A percentile compares a stretch with the other conserved stretches of the same genome.
These are phyloP conservation scores for Drosophila setosimentum DNA, from an alignment of 2,888 invertebrate species.

Conservation along the genomic window DNA sequence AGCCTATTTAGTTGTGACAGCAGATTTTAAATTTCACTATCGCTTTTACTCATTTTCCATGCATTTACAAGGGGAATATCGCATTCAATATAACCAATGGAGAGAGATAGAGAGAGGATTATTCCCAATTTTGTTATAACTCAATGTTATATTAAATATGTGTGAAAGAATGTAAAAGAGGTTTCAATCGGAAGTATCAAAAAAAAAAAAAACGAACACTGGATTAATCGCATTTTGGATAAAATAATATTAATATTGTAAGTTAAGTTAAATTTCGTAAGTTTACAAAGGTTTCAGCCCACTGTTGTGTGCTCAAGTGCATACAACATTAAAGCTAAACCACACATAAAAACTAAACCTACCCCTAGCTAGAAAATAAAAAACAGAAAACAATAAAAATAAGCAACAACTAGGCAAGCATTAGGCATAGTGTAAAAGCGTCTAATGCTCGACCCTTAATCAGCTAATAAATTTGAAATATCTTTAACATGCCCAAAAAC, in stretches of 20 bases:
- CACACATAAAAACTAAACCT: slow-evolving; percentile 31
- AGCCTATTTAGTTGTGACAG: background rate
- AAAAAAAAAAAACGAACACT: too few relatives aligned
- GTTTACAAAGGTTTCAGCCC: slow-evolving; percentile 2
- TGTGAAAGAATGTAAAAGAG: too few relatives aligned
- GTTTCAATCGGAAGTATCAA: too few relatives aligned
- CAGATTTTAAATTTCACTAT: too few relatives aligned
- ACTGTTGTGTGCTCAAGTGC: slow-evolving; percentile 44
- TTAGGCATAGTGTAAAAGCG: slow-evolving; percentile 5
- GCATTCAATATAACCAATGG: background rate
- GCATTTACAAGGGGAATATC: background rate
- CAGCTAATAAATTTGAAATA: slow-evolving; percentile 55
- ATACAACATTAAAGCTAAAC: slow-evolving; percentile 37
- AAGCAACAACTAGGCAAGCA: slow-evolving; percentile 34
- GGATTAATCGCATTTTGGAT: too few relatives aligned
- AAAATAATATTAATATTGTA: background rate
- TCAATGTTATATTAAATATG: too few relatives aligned
- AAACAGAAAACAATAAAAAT: slow-evolving; percentile 29
- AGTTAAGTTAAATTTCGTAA: background rate
- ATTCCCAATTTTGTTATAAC: background rate
- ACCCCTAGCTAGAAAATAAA: slow-evolving; percentile 18
- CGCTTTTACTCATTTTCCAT: too few relatives aligned
- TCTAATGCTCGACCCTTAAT: slow-evolving; percentile 44
- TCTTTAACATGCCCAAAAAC: slow-evolving; percentile 66
- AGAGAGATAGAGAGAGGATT: background rate